Base-by-base conservation (phyloP, 2,797 vertebrate genomes). In the Acanthornis magna region DNA sequence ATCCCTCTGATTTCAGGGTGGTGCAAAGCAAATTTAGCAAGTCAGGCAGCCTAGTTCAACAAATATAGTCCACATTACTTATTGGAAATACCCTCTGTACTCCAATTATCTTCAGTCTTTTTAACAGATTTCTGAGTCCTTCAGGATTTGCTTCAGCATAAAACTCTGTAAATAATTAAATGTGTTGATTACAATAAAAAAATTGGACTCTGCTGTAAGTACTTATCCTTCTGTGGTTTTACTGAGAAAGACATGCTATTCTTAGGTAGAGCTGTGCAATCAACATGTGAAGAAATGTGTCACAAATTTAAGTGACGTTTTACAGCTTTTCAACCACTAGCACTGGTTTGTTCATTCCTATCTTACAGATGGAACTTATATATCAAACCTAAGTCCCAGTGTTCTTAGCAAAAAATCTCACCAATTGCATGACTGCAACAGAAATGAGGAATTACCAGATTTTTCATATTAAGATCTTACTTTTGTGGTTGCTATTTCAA, bases 91-190 rank as follows among this genome's bases (percentile, higher is more conserved):
- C 26, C 57, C 50, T 85, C 84, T 77, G 40, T 86, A 48, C 45
- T 73, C 21, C 91, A 80, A 86, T 91, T 86, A 63, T 73, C 67
- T 89, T 61, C 71, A 48, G 29, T 48, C 50, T 87, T 89, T 42
- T 79, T 38, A 95, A 74, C 36, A 82, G 78, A 92, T 93, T 89
- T 85, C 53, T 70, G 42, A 68, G 38, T 84, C 27, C 61, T 90
- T 79, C 53, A 88, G 58, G 42, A 51, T 88, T 91, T 92, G 40
- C 75, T 94, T 71, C 71, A 43, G 51, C 32, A 36, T 83, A 45
- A 74, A 92, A 51, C 51, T 67, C 57, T 91, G 81, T 72, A 74
- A 93, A 93, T 95, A 95, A 96, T 94, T 95, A 96, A 85, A 95
- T 71, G 66, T 15, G 47, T 80, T 91, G 91, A 91, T 88, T 89